phyloP scores from a whole-genome alignment of 2,113 vertebrate genomes.

The Triplophysa dalaica region DNA sequence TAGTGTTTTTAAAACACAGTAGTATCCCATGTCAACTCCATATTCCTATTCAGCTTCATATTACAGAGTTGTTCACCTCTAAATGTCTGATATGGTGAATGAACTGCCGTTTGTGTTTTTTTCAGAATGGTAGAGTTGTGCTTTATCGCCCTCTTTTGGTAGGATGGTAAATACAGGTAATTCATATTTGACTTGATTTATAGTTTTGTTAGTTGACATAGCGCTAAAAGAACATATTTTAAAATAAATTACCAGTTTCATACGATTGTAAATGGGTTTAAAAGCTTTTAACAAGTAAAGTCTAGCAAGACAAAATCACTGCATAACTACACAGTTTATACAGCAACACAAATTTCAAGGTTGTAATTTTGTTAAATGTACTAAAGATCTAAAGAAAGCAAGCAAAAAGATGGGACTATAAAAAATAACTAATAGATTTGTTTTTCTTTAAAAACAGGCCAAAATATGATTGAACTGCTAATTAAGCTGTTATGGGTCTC shows the following conservation, averaged over 20 bases:
- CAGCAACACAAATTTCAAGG: background rate
- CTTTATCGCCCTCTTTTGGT: slow-evolving; percentile 23
- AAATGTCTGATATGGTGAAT: background rate
- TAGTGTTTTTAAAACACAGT: too few species aligned
- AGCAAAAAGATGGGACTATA: too few species aligned
- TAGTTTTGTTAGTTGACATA: background rate
- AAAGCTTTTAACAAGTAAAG: too few species aligned
- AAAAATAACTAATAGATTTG: too few species aligned
- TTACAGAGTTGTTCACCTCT: too few species aligned
- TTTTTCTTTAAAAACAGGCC: slow-evolving; percentile 37
- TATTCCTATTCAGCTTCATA: too few species aligned
- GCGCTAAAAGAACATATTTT: background rate
- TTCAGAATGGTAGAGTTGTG: background rate
- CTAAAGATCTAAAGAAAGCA: background rate
- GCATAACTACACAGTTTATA: background rate
- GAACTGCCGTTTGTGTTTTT: background rate
- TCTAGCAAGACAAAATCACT: too few species aligned
- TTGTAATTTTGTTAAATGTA: background rate
- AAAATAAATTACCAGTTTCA: background rate
- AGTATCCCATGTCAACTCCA: too few species aligned
- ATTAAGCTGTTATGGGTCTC: slow-evolving; percentile 86
- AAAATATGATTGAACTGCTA: slow-evolving; percentile 84
- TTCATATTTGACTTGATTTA: too few species aligned
- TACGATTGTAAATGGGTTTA: too few species aligned
- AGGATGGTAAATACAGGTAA: background rate